Evolutionary conservation across 2,797 vertebrate genomes (phyloP).

Genomic region (Clarias pachynema): DNA sequence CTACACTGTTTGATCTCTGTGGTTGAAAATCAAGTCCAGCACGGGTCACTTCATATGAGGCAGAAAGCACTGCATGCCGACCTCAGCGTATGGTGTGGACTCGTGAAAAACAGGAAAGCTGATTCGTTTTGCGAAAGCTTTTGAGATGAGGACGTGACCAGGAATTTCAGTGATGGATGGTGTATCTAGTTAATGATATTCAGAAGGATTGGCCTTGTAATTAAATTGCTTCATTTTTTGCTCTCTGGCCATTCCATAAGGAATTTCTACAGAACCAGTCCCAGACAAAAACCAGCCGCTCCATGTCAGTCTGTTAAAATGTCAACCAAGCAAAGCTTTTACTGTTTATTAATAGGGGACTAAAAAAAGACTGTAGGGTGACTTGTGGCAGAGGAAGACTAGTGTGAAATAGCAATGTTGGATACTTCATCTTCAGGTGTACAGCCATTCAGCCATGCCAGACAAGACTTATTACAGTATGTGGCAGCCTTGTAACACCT

Average conservation of each 20-base stretch:
- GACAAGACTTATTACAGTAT: slow-evolving; percentile 5
- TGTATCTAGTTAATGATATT: background rate
- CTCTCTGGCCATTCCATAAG: background rate
- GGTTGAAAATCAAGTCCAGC: slow-evolving; percentile 17
- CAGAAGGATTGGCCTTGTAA: background rate
- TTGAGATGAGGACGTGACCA: background rate
- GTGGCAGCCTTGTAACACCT: slow-evolving; percentile 1
- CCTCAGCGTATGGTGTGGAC: background rate
- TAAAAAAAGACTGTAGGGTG: background rate
- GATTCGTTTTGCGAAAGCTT: background rate
- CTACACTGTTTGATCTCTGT: slow-evolving; percentile 28
- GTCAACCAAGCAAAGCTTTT: slow-evolving; percentile 13
- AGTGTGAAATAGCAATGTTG: slow-evolving; percentile 8
- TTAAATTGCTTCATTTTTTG: background rate
- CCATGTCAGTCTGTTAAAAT: background rate
- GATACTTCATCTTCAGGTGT: slow-evolving; percentile 17
- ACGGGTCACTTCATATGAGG: slow-evolving; percentile 13
- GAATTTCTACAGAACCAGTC: slow-evolving; percentile 1
- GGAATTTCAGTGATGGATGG: background rate
- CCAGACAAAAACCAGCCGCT: slow-evolving; percentile 9
- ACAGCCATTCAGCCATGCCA: background rate
- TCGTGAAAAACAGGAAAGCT: background rate
- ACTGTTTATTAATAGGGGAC: background rate
- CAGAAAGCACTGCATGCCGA: slow-evolving; percentile 7
- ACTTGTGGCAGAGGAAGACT: background rate